Conservation (phyloP, 2,113 vertebrate species). For the Hypocryptadius cinnamomeus region DNA sequence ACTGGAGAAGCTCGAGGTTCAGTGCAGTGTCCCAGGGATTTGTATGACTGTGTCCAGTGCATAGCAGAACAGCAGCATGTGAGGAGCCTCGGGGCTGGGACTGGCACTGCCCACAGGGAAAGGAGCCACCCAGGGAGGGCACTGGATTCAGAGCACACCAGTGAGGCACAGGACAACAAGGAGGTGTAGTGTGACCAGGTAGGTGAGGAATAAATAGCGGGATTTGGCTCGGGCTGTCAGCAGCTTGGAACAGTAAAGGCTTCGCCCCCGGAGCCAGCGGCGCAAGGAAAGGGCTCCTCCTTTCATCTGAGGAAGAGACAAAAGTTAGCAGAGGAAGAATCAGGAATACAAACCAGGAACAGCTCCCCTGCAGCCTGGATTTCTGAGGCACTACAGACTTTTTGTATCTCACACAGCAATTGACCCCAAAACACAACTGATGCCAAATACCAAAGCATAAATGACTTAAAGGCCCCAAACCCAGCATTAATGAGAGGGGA, state of each 20-base stretch:
- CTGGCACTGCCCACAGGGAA: background rate
- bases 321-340: accelerated
- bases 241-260: constrained; percentile 84
- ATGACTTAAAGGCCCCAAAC: background rate
- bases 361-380: background rate
- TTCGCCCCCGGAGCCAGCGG: constrained; percentile 81
- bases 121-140: background rate
- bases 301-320: constrained; percentile 70
- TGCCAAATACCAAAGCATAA: background rate
- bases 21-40: background rate
- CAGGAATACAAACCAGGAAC: accelerated
- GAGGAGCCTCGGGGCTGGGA: background rate
- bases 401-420: background rate
- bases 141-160: constrained; percentile 71
- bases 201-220: constrained; percentile 80
- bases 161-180: constrained; percentile 79
- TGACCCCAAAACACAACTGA: accelerated
- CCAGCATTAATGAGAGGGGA: background rate
- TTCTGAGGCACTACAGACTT: background rate
- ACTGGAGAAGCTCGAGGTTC: background rate
- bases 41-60: constrained; percentile 59
- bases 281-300: constrained; percentile 73
- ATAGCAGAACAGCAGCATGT: constrained; percentile 58
- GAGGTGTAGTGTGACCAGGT: constrained; percentile 78
- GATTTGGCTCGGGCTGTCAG: constrained; percentile 79